Percentiles rank a stretch among this genome's conserved stretches.
Conservation (phyloP, 2,888 invertebrate genomes). For the Metopia argyrocephala region DNA sequence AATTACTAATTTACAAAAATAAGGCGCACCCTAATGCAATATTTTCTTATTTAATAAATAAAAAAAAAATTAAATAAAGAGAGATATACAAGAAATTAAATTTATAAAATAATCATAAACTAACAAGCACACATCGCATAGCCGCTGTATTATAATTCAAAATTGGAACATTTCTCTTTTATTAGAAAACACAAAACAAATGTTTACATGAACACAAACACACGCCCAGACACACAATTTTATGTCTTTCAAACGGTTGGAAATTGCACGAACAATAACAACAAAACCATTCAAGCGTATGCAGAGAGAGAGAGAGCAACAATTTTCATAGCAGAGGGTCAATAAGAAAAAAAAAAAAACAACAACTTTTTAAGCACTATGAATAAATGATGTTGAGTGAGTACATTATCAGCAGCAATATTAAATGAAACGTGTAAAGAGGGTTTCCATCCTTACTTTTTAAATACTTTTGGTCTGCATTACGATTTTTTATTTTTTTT, state of each 20-base stretch:
- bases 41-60: too few relatives aligned
- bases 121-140: too few relatives aligned
- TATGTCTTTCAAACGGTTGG: neutral
- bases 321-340: constrained; percentile 6
- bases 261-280: constrained; percentile 21
- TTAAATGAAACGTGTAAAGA: constrained; percentile 15
- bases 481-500: too few relatives aligned
- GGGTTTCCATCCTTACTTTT: too few relatives aligned
- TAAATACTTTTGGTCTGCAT: too few relatives aligned
- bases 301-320: constrained; percentile 48
- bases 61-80: too few relatives aligned
- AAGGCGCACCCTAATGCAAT: too few relatives aligned
- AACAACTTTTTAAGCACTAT: neutral
- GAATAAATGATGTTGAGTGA: constrained; percentile 8
- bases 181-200: constrained; percentile 36
- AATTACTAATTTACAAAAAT: too few relatives aligned
- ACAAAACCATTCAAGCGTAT: constrained; percentile 45
- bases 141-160: too few relatives aligned
- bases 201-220: constrained; percentile 7
- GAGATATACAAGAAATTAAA: constrained; percentile 25
- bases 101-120: constrained; percentile 45
- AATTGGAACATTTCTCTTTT: constrained; percentile 33
- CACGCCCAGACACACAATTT: neutral
- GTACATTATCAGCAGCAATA: constrained; percentile 48
- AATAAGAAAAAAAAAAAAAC: neutral